These are phyloP conservation scores for Micrastur ruficollis DNA, from an alignment of 2,797 vertebrate genomes.

Conservation along the genomic window DNA sequence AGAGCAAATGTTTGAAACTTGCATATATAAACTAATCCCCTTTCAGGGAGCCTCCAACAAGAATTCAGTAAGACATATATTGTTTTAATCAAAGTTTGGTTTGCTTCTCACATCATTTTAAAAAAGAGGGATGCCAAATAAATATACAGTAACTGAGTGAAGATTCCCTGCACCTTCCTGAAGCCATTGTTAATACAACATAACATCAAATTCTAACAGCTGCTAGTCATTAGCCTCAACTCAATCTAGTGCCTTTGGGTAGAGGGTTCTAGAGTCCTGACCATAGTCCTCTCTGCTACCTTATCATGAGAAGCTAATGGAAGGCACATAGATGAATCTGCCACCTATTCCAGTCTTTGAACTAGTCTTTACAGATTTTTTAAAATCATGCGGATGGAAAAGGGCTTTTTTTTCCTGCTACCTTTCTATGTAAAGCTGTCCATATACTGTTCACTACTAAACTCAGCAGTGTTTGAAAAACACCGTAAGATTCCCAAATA, in stretches of 20 bases:
- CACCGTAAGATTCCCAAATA: background rate
- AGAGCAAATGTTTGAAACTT: background rate
- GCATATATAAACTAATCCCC: background rate
- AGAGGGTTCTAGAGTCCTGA: background rate
- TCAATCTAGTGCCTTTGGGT: background rate
- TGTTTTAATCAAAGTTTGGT: background rate
- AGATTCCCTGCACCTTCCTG: background rate
- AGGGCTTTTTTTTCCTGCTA: fast-evolving
- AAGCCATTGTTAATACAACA: background rate
- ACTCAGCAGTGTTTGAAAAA: background rate
- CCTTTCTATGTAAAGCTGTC: background rate
- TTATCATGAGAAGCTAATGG: background rate
- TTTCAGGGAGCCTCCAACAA: background rate
- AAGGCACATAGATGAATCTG: background rate
- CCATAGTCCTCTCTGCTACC: fast-evolving
- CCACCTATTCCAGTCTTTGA: background rate
- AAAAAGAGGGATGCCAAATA: background rate
- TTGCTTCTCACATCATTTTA: background rate
- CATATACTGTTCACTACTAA: background rate
- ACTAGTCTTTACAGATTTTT: background rate
- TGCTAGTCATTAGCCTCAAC: background rate
- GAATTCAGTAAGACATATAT: background rate
- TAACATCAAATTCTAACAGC: background rate
- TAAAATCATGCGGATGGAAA: background rate
- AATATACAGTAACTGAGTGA: background rate